phyloP scores from a whole-genome alignment of 2,113 vertebrate genomes.

The Uropsilus gracilis region DNA sequence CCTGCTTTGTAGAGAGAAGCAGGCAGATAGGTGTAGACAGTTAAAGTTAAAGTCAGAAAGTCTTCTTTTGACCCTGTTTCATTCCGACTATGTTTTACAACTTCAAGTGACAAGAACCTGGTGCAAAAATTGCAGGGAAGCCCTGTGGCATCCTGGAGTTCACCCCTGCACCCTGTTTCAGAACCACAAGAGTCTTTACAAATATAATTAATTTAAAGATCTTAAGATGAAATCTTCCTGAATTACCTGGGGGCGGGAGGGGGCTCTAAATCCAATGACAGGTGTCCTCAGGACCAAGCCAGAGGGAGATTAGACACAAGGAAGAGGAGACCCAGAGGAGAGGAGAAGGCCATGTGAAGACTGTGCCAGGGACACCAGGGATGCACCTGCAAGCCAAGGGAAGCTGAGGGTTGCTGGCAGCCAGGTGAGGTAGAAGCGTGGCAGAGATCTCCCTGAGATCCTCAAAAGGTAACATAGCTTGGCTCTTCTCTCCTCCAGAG shows the following conservation, averaged over 20 bases:
- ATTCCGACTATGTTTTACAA: too few relatives aligned
- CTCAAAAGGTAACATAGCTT: too few relatives aligned
- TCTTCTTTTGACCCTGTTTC: too few relatives aligned
- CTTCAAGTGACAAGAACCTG: too few relatives aligned
- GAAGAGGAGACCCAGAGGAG: not conserved
- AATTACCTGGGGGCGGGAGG: not conserved
- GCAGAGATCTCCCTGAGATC: fast-evolving
- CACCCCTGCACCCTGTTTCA: too few relatives aligned
- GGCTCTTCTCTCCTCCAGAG: not conserved
- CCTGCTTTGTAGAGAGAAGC: too few relatives aligned
- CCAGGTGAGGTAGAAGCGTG: too few relatives aligned
- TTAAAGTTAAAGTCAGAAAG: too few relatives aligned
- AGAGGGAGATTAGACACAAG: not conserved
- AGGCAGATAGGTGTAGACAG: too few relatives aligned
- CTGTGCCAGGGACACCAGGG: fast-evolving
- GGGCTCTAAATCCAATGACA: not conserved
- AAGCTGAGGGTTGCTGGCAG: fast-evolving
- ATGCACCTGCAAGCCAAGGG: not conserved
- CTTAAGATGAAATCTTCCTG: not conserved
- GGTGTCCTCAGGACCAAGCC: not conserved
- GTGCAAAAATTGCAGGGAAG: too few relatives aligned
- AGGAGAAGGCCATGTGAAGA: not conserved
- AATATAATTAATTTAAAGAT: not conserved
- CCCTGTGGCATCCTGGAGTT: too few relatives aligned
- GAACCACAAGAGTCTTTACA: not conserved